A percentile compares a stretch with the other conserved stretches of the same genome.
phyloP scores from a whole-genome alignment of 2,888 invertebrate species.

The Ypsolopha scabrella region DNA sequence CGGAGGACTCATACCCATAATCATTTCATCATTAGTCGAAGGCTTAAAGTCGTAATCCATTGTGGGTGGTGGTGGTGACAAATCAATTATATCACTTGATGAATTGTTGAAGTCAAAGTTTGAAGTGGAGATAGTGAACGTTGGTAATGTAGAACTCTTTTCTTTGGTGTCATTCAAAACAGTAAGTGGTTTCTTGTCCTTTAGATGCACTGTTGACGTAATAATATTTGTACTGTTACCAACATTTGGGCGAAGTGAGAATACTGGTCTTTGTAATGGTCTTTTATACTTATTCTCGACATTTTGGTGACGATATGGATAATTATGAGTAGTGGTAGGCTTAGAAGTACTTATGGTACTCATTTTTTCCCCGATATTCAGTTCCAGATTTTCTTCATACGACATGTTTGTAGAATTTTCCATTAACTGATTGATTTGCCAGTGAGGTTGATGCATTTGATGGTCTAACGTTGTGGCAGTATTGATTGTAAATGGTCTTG shows the following conservation, averaged over 20 bases:
- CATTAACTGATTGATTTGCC: conserved; percentile 60
- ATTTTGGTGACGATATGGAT: conserved; percentile 18
- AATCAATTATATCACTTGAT: conserved; percentile 52
- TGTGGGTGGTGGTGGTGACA: conserved; percentile 64
- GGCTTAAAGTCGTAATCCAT: conserved; percentile 53
- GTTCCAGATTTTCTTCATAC: conserved; percentile 49
- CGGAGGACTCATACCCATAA: conserved; percentile 70
- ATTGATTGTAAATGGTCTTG: conserved; percentile 53
- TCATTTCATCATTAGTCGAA: conserved; percentile 54
- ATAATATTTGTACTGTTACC: conserved; percentile 50
- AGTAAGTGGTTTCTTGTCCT: conserved; percentile 56
- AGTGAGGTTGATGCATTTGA: conserved; percentile 60
- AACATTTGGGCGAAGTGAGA: conserved; percentile 26
- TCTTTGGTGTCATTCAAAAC: conserved; percentile 35
- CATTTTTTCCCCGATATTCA: conserved; percentile 60
- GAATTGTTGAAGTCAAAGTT: conserved; percentile 35
- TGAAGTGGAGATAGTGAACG: conserved; percentile 35
- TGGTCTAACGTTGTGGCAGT: conserved; percentile 43
- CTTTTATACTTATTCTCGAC: conserved; percentile 28
- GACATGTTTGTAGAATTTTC: conserved; percentile 50
- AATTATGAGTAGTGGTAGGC: conserved; percentile 22
- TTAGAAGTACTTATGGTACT: conserved; percentile 22
- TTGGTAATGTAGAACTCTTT: conserved; percentile 32
- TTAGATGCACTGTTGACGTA: conserved; percentile 55
- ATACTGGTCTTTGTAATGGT: conserved; percentile 27